Evolutionary conservation across 2,113 vertebrate species (phyloP).

Genomic region (Python bivittatus): DNA sequence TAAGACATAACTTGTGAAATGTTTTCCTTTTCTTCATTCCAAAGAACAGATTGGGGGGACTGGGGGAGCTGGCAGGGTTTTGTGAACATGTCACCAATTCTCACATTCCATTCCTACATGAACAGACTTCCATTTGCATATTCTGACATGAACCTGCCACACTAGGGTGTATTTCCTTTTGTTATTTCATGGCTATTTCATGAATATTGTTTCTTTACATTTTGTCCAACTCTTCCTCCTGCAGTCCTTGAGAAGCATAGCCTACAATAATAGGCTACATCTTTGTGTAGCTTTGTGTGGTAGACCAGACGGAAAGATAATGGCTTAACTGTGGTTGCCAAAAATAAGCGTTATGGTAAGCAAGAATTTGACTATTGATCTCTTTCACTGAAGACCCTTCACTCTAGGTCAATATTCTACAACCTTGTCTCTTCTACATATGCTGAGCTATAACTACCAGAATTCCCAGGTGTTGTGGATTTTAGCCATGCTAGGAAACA

Average conservation of each 20-base stretch:
- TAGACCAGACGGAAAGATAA: neutral
- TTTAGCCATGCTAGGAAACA: no score
- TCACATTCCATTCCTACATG: neutral
- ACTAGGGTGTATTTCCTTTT: neutral
- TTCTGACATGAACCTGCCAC: neutral
- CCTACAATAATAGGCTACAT: neutral
- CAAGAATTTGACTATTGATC: neutral
- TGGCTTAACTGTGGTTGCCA: neutral
- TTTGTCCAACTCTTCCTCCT: no score
- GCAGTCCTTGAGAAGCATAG: no score
- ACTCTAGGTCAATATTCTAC: no score
- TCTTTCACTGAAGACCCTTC: neutral
- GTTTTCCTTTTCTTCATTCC: neutral
- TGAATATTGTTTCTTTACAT: neutral
- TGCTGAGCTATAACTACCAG: no score
- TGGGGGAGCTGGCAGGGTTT: neutral
- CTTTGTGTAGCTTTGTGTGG: neutral
- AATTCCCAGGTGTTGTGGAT: no score
- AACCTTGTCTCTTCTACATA: no score
- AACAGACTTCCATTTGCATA: neutral
- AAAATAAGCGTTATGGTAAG: neutral
- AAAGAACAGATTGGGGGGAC: neutral
- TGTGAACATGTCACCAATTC: neutral
- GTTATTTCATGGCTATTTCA: neutral
- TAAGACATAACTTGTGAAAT: neutral